Base-by-base conservation (phyloP, 2,888 invertebrate species). In the Dolichopus griseipennis region DNA sequence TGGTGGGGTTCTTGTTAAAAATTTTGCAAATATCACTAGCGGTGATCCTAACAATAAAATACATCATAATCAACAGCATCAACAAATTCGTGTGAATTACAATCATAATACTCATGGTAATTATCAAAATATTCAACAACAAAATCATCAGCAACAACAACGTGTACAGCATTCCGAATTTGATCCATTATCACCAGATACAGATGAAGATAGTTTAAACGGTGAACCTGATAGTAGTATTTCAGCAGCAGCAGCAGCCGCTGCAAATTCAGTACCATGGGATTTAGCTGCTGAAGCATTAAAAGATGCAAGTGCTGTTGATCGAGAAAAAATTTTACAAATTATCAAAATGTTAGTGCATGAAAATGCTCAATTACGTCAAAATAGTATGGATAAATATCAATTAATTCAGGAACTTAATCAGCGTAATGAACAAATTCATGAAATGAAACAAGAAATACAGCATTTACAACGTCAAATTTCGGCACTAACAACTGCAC, bases 141-240 rank as follows among this genome's bases (percentile, higher is more conserved):
- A 69, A 43, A 52, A 64, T 21, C 43, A 18, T 3, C 41, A 21
- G 37, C 20, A 41, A 61, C 62, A 70, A 73, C 52, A 71, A 75
- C 4, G 75, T 76, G 68, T 65, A 75, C 70, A 76, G 78, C 69
- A 83, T 75, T 85, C 88, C 21, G 91, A 91, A 75, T 87, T 87
- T 70, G 88, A 88, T 74, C 6, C 52, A 37, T 76, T 88, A 69
- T 87, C 87, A 8, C 90, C 89, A 2, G 92, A 91, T 76, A 91
- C 90, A 8, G 87, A 91, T 75, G 87, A 91, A 66, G 87, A 91
- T 69, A 84, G 84, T 69, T 73, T 81, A 33, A 78, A 78, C 63
- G 82, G 81, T 2, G 82, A 82, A 70, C 78, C 80, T 12, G 81
- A 81, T 68, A 81, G 80, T 75, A 81, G 81, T 70, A 80, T 81